Evolutionary conservation across 2,888 invertebrate genomes (phyloP).

Genomic region (Sacculina carcini): DNA sequence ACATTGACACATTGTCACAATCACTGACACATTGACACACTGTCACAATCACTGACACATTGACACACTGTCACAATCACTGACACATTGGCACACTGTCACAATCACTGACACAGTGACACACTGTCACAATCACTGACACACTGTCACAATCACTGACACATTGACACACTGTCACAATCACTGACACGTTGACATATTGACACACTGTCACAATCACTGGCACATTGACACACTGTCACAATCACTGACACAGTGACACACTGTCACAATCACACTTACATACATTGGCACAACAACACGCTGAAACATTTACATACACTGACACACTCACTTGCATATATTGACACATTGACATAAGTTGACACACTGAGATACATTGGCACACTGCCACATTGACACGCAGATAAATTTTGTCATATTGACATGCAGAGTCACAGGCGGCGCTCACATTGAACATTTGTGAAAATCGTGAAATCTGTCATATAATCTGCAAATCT

Average conservation of each 20-base stretch:
- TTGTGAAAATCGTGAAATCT: too few species aligned
- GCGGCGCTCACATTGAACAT: too few species aligned
- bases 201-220: too few species aligned
- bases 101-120: background rate
- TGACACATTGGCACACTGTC: background rate
- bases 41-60: background rate
- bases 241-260: background rate
- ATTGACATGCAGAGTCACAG: background rate
- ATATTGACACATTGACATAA: background rate
- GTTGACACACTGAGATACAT: too few species aligned
- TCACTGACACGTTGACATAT: too few species aligned
- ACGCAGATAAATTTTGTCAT: background rate
- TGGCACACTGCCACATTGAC: background rate
- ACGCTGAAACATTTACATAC: background rate
- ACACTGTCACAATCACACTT: background rate
- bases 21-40: background rate
- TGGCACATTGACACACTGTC: background rate
- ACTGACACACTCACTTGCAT: background rate
- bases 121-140: background rate
- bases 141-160: background rate
- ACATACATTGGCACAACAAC: background rate
- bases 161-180: background rate
- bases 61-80: too few species aligned
- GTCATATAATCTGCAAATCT: too few species aligned
- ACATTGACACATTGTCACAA: background rate